Percentiles rank a stretch among this genome's conserved stretches.
phyloP scores from a whole-genome alignment of 2,797 vertebrate species.

The Hemibagrus guttatus region DNA sequence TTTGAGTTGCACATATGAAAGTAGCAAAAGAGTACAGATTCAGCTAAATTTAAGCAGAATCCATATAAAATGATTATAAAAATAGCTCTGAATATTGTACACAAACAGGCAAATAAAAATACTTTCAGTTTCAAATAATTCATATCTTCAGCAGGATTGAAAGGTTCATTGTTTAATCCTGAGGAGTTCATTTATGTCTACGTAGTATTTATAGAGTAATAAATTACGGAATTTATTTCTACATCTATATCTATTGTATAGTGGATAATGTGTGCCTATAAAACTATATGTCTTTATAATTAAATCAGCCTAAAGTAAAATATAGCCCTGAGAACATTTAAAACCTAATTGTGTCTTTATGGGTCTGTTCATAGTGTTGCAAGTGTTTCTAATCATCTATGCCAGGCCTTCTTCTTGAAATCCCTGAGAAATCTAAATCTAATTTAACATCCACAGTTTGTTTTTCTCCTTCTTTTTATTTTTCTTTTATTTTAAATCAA shows the following conservation, averaged over 20 bases:
- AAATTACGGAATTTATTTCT: conserved; percentile 1
- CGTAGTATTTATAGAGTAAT: neutral
- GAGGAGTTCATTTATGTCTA: neutral
- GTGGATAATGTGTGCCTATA: neutral
- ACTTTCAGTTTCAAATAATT: neutral
- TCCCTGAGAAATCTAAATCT: neutral
- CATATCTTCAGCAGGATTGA: neutral
- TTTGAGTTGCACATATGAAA: conserved; percentile 18
- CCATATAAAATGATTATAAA: neutral
- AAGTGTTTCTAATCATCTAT: neutral
- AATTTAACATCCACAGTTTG: neutral
- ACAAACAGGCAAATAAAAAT: neutral
- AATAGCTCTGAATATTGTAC: neutral
- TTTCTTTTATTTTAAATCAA: too few species aligned
- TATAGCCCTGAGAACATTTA: neutral
- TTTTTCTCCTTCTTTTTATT: too few species aligned
- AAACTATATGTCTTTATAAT: conserved; percentile 19
- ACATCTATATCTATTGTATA: neutral
- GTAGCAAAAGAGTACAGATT: neutral
- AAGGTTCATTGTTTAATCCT: neutral
- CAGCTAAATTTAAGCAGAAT: neutral
- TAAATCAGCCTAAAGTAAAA: neutral
- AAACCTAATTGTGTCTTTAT: neutral
- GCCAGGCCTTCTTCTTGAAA: neutral
- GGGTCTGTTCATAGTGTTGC: neutral